A percentile compares a stretch with the other conserved stretches of the same genome.
Evolutionary conservation across 2,113 vertebrate genomes (phyloP).

Genomic region (Todiramphus chloris): DNA sequence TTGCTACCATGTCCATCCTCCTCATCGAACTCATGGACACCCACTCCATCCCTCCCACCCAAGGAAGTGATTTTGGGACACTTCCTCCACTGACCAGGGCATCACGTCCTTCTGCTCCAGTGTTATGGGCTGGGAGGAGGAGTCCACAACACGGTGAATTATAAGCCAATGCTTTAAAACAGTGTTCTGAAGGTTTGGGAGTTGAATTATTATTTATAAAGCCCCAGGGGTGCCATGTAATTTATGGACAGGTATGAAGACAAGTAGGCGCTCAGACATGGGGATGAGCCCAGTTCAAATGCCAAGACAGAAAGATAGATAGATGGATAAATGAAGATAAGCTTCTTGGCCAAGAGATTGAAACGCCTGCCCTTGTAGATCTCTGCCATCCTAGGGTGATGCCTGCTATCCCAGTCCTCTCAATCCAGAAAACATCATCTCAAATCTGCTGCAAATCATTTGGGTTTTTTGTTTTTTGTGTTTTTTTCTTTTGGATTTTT

Average conservation of each 20-base stretch:
- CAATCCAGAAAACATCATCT: background rate
- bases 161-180: constrained; percentile 28
- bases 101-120: background rate
- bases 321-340: constrained; percentile 51
- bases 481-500: background rate
- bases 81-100: background rate
- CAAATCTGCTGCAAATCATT: background rate
- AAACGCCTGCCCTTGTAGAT: background rate
- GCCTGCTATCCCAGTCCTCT: background rate
- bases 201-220: constrained; percentile 59
- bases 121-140: background rate
- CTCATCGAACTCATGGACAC: fast-evolving
- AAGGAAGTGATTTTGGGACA: background rate
- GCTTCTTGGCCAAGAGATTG: background rate
- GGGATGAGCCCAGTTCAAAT: constrained; percentile 15
- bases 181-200: constrained; percentile 32
- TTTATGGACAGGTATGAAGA: constrained; percentile 61
- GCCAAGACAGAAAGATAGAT: background rate
- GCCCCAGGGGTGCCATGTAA: background rate
- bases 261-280: constrained; percentile 53
- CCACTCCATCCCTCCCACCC: background rate
- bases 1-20: background rate
- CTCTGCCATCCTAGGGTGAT: background rate
- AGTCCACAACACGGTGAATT: background rate
- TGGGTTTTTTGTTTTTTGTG: background rate